phyloP scores from a whole-genome alignment of 2,113 vertebrate species.

The Anas platyrhynchos region DNA sequence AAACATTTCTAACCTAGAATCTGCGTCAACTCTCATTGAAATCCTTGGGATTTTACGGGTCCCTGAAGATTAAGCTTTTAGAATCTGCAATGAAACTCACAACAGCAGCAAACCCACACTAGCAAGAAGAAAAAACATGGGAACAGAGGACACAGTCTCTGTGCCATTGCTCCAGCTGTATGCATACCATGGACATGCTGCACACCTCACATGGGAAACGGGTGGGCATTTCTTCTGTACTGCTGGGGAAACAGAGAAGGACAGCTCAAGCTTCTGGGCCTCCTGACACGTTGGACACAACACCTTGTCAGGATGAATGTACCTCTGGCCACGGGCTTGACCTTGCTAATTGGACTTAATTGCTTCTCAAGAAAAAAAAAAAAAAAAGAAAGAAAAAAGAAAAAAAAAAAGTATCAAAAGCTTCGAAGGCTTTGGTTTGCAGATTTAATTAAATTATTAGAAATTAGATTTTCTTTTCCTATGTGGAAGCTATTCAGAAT shows the following conservation, averaged over 20 bases:
- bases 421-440: background rate
- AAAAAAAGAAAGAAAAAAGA: no score
- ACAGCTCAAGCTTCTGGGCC: background rate
- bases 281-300: background rate
- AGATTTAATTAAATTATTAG: conserved; percentile 32
- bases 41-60: background rate
- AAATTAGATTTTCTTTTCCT: background rate
- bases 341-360: background rate
- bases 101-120: background rate
- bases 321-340: background rate
- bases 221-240: background rate
- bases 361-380: background rate
- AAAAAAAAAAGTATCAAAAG: background rate
- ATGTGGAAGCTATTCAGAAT: background rate
- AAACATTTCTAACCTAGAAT: background rate
- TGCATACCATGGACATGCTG: background rate
- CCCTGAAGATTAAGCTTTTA: background rate
- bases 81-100: background rate
- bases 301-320: background rate
- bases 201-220: background rate
- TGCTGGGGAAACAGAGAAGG: background rate
- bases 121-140: background rate
- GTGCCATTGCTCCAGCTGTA: background rate
- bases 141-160: background rate
- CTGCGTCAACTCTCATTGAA: fast-evolving